Evolutionary conservation across 2,113 vertebrate species (phyloP).

Genomic region (Burhinus bistriatus): DNA sequence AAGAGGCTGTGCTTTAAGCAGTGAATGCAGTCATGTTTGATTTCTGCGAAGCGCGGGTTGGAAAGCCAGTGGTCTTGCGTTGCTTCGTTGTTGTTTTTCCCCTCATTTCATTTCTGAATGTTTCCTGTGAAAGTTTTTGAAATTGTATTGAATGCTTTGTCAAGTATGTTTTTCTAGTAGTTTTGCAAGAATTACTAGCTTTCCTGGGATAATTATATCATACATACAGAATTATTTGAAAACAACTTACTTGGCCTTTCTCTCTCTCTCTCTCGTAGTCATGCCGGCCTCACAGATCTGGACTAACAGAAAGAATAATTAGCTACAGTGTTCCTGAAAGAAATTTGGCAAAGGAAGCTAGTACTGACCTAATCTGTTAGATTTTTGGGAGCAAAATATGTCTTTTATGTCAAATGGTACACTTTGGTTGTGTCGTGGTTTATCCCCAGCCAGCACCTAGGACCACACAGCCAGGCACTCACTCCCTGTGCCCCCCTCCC

Average conservation of each 20-base stretch:
- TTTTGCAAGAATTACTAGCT: neutral
- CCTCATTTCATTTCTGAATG: neutral
- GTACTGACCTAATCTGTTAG: neutral
- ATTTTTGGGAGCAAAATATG: neutral
- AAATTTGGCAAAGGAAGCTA: neutral
- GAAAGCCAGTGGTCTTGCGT: neutral
- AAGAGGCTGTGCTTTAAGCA: neutral
- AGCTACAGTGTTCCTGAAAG: neutral
- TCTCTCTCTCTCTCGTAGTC: neutral
- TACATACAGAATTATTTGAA: neutral
- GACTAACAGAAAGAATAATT: neutral
- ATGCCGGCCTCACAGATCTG: fast-evolving
- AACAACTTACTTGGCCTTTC: neutral
- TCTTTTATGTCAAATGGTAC: neutral
- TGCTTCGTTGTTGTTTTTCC: neutral
- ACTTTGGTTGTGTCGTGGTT: neutral
- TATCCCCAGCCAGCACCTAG: neutral
- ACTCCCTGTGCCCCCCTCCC: too few relatives aligned
- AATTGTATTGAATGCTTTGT: neutral
- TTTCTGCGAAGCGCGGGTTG: neutral
- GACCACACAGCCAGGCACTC: neutral
- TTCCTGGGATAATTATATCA: neutral
- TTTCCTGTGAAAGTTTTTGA: neutral
- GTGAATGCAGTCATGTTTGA: neutral
- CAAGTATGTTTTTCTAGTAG: neutral